Percentiles rank a stretch among this genome's conserved stretches.
phyloP scores from a whole-genome alignment of 2,113 vertebrate genomes.

The Amazona guildingii region DNA sequence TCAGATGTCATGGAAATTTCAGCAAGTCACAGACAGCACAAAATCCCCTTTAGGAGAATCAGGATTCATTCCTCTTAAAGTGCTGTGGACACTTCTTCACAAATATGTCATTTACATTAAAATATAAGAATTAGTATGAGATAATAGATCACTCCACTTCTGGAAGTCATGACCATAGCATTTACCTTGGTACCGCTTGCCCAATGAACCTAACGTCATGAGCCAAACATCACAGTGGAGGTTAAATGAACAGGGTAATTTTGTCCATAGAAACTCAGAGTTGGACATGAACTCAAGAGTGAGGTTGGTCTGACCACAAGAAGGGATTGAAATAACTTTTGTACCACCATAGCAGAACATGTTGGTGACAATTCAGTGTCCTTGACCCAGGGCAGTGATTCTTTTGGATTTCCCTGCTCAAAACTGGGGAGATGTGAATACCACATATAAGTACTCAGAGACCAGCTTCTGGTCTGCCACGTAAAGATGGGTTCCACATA shows the following conservation, averaged over 20 bases:
- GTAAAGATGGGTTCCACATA: background rate
- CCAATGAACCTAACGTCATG: background rate
- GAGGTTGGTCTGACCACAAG: rapidly evolving
- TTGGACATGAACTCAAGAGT: background rate
- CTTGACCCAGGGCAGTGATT: background rate
- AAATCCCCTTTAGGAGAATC: background rate
- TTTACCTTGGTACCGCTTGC: background rate
- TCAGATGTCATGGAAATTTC: background rate
- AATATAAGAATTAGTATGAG: background rate
- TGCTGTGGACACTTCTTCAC: background rate
- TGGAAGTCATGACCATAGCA: background rate
- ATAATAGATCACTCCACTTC: background rate
- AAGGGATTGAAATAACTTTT: background rate
- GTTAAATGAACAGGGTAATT: background rate
- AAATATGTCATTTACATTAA: background rate
- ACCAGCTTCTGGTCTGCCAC: background rate
- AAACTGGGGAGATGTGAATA: background rate
- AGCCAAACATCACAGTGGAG: background rate
- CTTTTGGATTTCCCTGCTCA: background rate
- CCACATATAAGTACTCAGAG: background rate
- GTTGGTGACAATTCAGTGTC: background rate
- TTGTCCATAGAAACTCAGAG: background rate
- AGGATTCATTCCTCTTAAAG: background rate
- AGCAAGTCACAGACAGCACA: background rate
- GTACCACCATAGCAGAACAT: background rate